These are phyloP conservation scores for Phortica magna DNA, from an alignment of 2,888 invertebrate genomes.

Conservation along the genomic window DNA sequence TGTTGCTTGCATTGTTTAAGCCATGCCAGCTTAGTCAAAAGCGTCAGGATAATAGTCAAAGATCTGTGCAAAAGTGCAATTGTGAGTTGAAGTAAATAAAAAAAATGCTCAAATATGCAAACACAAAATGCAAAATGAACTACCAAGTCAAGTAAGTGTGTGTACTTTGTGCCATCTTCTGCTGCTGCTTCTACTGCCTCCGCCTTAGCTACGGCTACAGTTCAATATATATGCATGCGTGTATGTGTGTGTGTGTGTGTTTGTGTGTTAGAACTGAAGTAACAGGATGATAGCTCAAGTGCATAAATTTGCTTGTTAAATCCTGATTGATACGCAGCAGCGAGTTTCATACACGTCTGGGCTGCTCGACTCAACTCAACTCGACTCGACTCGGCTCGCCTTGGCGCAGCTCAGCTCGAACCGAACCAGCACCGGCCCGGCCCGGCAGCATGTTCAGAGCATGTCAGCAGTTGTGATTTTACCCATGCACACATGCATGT, in stretches of 20 bases:
- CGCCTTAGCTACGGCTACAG: neutral
- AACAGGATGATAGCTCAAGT: slow-evolving; percentile 54
- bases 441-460: neutral
- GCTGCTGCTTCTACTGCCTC: neutral
- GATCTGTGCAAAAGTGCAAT: slow-evolving; percentile 72
- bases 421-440: too few species aligned
- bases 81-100: slow-evolving; percentile 73
- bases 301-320: slow-evolving; percentile 74
- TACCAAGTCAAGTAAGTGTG: slow-evolving; percentile 30
- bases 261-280: slow-evolving; percentile 37
- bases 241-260: slow-evolving; percentile 17
- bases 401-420: too few species aligned
- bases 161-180: neutral
- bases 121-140: slow-evolving; percentile 65
- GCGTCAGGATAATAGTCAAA: slow-evolving; percentile 71
- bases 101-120: slow-evolving; percentile 72
- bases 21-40: slow-evolving; percentile 55
- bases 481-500: slow-evolving; percentile 51
- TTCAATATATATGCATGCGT: neutral
- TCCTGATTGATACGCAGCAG: slow-evolving; percentile 72
- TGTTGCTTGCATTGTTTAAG: slow-evolving; percentile 33
- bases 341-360: slow-evolving; percentile 29
- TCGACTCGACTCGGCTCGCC: slow-evolving; percentile 25
- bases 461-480: slow-evolving; percentile 9
- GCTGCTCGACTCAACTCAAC: slow-evolving; percentile 32